A percentile compares a stretch with the other conserved stretches of the same genome.
Conservation (phyloP, 2,888 invertebrate species). For the Incurvaria masculella region DNA sequence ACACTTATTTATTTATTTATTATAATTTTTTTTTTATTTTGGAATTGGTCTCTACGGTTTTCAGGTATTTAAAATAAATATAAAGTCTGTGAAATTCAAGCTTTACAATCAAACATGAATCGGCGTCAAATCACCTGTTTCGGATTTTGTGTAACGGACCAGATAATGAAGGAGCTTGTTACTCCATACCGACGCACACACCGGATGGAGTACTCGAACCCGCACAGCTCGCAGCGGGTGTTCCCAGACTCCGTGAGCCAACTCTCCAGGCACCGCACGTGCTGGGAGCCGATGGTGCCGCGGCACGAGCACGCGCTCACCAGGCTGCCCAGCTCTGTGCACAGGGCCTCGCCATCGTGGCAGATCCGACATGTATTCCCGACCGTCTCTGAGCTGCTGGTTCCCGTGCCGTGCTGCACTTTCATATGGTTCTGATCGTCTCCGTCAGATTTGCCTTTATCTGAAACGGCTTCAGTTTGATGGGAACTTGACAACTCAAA, state of each 20-base stretch:
- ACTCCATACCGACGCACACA: conserved; percentile 61
- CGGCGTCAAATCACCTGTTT: conserved; percentile 40
- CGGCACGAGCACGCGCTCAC: conserved; percentile 48
- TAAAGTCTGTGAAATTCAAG: too few relatives aligned
- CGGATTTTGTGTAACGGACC: conserved; percentile 55
- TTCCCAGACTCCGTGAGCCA: conserved; percentile 74
- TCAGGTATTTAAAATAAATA: too few relatives aligned
- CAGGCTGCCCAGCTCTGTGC: conserved; percentile 32
- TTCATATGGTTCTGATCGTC: too few relatives aligned
- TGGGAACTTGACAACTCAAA: too few relatives aligned
- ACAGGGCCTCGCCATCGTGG: conserved; percentile 36
- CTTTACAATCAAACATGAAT: not conserved
- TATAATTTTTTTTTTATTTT: too few relatives aligned
- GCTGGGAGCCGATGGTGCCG: conserved; percentile 70
- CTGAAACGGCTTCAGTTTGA: too few relatives aligned
- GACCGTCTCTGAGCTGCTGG: conserved; percentile 18
- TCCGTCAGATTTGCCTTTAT: too few relatives aligned
- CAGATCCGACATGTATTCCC: conserved; percentile 49
- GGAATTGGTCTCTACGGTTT: too few relatives aligned
- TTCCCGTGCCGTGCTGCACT: too few relatives aligned
- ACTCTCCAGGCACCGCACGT: conserved; percentile 68
- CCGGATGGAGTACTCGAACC: conserved; percentile 61
- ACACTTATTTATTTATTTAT: too few relatives aligned
- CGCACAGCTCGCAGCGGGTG: conserved; percentile 70
- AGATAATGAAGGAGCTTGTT: conserved; percentile 54